Base-by-base conservation (phyloP, 1,140 invertebrate genomes). In the Hyles euphorbiae region DNA sequence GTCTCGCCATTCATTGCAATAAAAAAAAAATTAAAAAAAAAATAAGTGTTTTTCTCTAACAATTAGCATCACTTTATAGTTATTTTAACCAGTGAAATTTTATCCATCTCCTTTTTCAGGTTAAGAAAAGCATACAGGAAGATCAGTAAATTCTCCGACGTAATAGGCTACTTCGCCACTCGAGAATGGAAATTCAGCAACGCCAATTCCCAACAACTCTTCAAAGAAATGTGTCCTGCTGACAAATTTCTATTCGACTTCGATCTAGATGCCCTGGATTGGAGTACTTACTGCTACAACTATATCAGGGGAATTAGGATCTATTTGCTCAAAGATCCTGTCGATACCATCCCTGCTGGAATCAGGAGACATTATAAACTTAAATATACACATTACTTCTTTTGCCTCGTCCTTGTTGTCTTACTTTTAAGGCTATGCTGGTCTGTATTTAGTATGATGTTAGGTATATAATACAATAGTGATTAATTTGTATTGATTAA, bases 71-170 rank as follows among this genome's bases (percentile, higher is more conserved):
- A 22, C 22, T 1, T 22, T 22, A 22, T 22, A 22, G 22, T 22
- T 22, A 22, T 22, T 22, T 22, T 22, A 22, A 22, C 22, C 22
- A 22, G 22, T 22, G 22, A 22, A 22, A 22, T 22, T 22, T 22
- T 22, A 22, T 22, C 22, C 22, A 22, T n/a, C 52, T 34, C 0
- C 34, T 11, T 34, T 53, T 46, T 43, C 81, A 96, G 95, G 81
- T 91, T 96, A 90, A 87, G 92, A 36, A 92, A 92, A 72, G 92
- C 94, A 7, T 96, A 96, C 70, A 90, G 90, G 12, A 95, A 94
- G 78, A 92, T 96, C 46, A 90, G 93, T 59, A 93, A 94, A 74
- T 93, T 95, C 53, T 91, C 93, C 22, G 88, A 89, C 11, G 92
- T 93, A 3, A 86, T 96, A 11, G 90, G 93, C 45, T 96, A 93